Evolutionary conservation across 2,113 vertebrate species (phyloP).

Genomic region (Perca fluviatilis): DNA sequence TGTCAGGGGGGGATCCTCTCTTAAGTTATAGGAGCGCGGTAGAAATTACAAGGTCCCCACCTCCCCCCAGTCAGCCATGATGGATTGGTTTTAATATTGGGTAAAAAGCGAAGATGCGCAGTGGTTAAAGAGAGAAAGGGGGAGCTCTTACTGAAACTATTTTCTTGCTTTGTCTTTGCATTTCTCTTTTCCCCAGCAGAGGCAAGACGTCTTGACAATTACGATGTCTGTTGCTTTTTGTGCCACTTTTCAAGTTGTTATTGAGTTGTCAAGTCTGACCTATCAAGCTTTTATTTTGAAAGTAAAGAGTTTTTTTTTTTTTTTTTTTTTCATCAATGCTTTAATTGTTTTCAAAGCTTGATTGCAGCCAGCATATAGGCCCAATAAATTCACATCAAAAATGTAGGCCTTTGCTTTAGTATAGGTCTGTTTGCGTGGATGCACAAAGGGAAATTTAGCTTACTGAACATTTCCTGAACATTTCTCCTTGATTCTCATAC

Average conservation of each 20-base stretch:
- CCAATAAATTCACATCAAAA: not conserved
- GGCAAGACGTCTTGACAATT: constrained; percentile 14
- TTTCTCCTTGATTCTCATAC: not conserved
- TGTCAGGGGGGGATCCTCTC: constrained; percentile 54
- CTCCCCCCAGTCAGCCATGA: constrained; percentile 70
- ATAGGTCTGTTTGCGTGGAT: not conserved
- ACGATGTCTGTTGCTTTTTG: constrained; percentile 8
- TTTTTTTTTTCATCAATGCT: constrained; percentile 10
- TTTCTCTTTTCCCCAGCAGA: constrained; percentile 20
- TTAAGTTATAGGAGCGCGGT: constrained; percentile 51
- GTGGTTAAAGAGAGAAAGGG: constrained; percentile 61
- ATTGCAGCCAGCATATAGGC: not conserved
- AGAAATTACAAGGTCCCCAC: constrained; percentile 65
- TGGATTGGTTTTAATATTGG: constrained; percentile 85
- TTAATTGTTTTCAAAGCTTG: not conserved
- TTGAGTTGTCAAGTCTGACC: constrained; percentile 18
- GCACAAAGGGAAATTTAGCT: not conserved
- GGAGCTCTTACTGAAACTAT: constrained; percentile 17
- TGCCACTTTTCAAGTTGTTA: constrained; percentile 13
- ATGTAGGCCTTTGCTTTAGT: not conserved
- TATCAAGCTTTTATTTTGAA: constrained; percentile 35
- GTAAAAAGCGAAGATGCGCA: constrained; percentile 65
- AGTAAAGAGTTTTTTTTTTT: not conserved
- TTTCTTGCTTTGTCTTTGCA: constrained; percentile 31
- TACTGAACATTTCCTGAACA: not conserved